Percentiles rank a stretch among this genome's conserved stretches.
phyloP scores from a whole-genome alignment of 2,113 vertebrate species.

The Stercorarius parasiticus region DNA sequence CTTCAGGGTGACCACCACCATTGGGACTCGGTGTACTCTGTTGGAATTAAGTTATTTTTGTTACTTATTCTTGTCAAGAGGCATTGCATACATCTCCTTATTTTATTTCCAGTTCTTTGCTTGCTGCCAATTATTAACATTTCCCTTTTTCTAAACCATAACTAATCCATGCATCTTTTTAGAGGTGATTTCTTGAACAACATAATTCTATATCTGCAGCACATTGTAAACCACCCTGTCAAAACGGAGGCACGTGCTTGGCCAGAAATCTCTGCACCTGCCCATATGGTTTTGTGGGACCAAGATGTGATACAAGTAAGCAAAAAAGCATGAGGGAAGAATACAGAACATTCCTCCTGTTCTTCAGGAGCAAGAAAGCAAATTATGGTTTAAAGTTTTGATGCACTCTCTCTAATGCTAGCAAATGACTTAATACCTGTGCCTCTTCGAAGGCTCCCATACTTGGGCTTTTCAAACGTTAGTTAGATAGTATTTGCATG shows the following conservation, averaged over 20 bases:
- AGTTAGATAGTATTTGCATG: background rate
- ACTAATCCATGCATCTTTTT: background rate
- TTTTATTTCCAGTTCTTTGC: background rate
- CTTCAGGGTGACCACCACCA: background rate
- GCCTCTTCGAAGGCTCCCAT: background rate
- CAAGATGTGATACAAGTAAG: constrained; percentile 90
- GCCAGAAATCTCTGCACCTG: constrained; percentile 88
- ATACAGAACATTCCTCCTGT: background rate
- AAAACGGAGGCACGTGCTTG: constrained; percentile 84
- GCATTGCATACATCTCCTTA: background rate
- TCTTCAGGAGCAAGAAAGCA: background rate
- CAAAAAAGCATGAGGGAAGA: background rate
- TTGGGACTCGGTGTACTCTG: background rate
- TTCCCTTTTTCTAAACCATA: background rate
- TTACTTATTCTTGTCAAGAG: background rate
- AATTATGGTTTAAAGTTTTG: background rate
- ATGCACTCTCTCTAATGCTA: background rate
- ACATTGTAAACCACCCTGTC: constrained; percentile 81
- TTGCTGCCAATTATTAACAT: background rate
- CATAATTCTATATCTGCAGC: constrained; percentile 67
- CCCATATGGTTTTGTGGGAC: constrained; percentile 88
- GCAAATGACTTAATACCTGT: background rate
- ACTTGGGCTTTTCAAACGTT: background rate
- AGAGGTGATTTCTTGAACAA: background rate
- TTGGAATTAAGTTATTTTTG: background rate